Percentiles rank a stretch among this genome's conserved stretches.
phyloP scores from a whole-genome alignment of 1,140 invertebrate species.

The Cephus cinctus region DNA sequence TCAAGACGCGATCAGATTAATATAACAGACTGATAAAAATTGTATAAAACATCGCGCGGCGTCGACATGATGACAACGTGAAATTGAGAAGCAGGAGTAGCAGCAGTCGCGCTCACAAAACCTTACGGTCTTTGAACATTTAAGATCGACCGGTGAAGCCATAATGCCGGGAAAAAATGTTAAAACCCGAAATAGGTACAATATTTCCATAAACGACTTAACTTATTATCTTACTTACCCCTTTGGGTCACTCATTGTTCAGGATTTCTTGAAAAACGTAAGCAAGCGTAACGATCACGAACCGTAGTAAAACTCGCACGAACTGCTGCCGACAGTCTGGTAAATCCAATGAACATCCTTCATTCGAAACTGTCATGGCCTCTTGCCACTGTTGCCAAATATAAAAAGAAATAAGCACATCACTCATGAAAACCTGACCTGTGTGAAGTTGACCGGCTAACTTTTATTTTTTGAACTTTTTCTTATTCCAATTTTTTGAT shows the following conservation, averaged over 20 bases:
- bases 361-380: conserved; percentile 28
- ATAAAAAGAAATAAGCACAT: too few relatives aligned
- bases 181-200: neutral
- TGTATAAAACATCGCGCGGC: conserved; percentile 33
- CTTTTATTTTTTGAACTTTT: too few relatives aligned
- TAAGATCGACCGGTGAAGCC: too few relatives aligned
- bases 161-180: conserved; percentile 12
- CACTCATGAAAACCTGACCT: too few relatives aligned
- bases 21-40: neutral
- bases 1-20: neutral
- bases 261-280: conserved; percentile 15
- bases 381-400: conserved; percentile 15
- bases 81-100: conserved; percentile 44
- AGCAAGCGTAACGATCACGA: conserved; percentile 19
- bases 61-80: conserved; percentile 57
- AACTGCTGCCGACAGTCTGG: conserved; percentile 15
- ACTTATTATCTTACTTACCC: conserved; percentile 33
- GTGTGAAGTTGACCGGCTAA: too few relatives aligned
- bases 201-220: too few relatives aligned
- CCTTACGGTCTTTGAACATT: too few relatives aligned
- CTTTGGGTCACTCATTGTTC: conserved; percentile 46
- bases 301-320: conserved; percentile 7
- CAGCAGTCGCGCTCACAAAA: too few relatives aligned
- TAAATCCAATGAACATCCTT: conserved; percentile 21
- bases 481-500: too few relatives aligned